Evolutionary conservation across 2,888 invertebrate species (phyloP).

Genomic region (Ligdia adustata): DNA sequence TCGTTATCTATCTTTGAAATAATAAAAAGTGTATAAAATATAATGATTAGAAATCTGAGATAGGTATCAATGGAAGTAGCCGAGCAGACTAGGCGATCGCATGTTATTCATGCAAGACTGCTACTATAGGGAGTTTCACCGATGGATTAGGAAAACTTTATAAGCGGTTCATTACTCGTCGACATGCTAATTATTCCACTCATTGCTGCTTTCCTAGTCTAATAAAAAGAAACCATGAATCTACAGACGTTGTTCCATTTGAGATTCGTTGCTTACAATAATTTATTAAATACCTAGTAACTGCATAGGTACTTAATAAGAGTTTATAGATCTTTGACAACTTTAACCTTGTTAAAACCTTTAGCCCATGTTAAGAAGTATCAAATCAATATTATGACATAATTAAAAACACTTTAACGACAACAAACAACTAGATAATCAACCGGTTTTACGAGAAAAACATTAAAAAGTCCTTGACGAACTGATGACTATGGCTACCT

Average conservation of each 20-base stretch:
- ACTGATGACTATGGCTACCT: background rate
- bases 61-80: slow-evolving; percentile 35
- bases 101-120: slow-evolving; percentile 54
- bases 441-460: slow-evolving; percentile 38
- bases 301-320: no score
- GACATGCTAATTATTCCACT: slow-evolving; percentile 14
- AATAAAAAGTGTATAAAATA: slow-evolving; percentile 31
- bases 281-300: no score
- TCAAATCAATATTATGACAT: slow-evolving; percentile 20
- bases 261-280: no score
- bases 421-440: slow-evolving; percentile 16
- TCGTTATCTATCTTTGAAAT: slow-evolving; percentile 16
- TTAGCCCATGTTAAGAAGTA: background rate
- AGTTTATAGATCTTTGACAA: background rate
- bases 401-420: slow-evolving; percentile 14
- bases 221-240: no score
- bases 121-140: slow-evolving; percentile 48
- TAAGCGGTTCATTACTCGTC: slow-evolving; percentile 47
- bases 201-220: no score
- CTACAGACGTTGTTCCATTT: no score
- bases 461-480: slow-evolving; percentile 17
- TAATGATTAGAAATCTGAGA: slow-evolving; percentile 28
- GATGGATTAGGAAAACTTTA: slow-evolving; percentile 54
- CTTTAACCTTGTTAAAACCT: background rate
- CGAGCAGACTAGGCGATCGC: slow-evolving; percentile 46